Conservation (phyloP, 2,797 vertebrate species). For the Ceryle rudis region DNA sequence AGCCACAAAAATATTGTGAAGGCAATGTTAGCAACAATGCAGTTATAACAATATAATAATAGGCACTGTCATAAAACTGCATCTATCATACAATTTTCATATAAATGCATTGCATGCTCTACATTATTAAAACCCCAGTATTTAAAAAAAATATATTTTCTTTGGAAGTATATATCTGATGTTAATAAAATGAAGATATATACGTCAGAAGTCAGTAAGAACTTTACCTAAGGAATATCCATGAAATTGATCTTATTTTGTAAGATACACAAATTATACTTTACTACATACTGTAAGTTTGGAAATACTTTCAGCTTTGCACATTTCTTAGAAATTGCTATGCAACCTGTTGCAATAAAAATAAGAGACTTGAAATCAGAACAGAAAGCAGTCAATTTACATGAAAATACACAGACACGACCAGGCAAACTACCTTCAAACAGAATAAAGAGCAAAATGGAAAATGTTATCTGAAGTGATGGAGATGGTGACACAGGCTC, state of each 20-base stretch:
- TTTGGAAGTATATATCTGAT: not conserved
- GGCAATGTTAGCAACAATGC: not conserved
- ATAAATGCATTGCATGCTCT: not conserved
- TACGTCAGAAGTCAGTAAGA: not conserved
- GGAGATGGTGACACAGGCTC: not conserved
- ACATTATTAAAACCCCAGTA: not conserved
- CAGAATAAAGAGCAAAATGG: slow-evolving; percentile 22
- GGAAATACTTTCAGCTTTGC: slow-evolving; percentile 26
- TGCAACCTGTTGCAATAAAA: slow-evolving; percentile 10
- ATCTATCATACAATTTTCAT: not conserved
- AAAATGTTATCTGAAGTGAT: not conserved
- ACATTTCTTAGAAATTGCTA: slow-evolving; percentile 48
- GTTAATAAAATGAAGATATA: not conserved
- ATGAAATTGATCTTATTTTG: not conserved
- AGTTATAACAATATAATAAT: not conserved
- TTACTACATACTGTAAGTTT: not conserved
- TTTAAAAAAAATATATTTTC: not conserved
- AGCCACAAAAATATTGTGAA: not conserved
- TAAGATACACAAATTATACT: not conserved
- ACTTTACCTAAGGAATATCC: not conserved
- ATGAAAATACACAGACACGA: slow-evolving; percentile 54
- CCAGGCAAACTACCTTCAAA: slow-evolving; percentile 36
- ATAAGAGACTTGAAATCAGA: slow-evolving; percentile 27
- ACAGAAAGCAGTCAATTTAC: slow-evolving; percentile 46
- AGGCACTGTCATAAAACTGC: not conserved